Evolutionary conservation across 2,888 invertebrate species (phyloP), one percentile per base, ranked within the genome.

Genomic region (Drosophila anceps): DNA sequence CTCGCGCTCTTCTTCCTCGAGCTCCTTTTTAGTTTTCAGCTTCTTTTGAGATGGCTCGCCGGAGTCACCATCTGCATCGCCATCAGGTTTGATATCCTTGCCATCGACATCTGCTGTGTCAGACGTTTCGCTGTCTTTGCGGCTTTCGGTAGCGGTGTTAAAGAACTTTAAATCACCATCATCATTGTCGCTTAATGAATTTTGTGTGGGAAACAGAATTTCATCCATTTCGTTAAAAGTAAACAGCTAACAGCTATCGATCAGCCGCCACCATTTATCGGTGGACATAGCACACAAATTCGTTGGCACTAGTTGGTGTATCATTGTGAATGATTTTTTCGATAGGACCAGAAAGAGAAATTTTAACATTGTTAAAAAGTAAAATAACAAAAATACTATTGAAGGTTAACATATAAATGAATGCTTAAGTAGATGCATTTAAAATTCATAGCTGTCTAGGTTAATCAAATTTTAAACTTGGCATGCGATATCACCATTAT

Each of bases 1-100:
- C 91, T 98, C 98, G 71, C 98, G 94, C 92, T 98, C 98, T 91
- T 98, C 98, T 92, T 98, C 98, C 92, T 98, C 98, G 12, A 98
- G 91, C 93, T 98, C 98, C 73, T 95, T 96, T 93, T 96, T 96
- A 86, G 95, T 96, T 93, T 95, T 96, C 60, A 94, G 94, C 88
- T 96, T 96, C 88, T 95, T 95, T 66, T 67, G 75, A 3, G 61
- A 70, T 9, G 82, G 87, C 10, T 85, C 90, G 0, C 79, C 90
- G 1, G 78, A 82, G 44, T 81, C 84, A 0, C 74, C 78, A 37
- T 89, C 81, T 12, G 44, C 69, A 24, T 79, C 81, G 10, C 37
- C 61, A 20, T 77, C 69, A 4, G 53, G 33, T 41, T 77, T 77
- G n/a, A 18, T 46, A n/a, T 77, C 73, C n/a, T 77, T 77, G 35